Evolutionary conservation across 2,888 invertebrate genomes (phyloP).

Genomic region (Amblyjoppa fuscipennis): DNA sequence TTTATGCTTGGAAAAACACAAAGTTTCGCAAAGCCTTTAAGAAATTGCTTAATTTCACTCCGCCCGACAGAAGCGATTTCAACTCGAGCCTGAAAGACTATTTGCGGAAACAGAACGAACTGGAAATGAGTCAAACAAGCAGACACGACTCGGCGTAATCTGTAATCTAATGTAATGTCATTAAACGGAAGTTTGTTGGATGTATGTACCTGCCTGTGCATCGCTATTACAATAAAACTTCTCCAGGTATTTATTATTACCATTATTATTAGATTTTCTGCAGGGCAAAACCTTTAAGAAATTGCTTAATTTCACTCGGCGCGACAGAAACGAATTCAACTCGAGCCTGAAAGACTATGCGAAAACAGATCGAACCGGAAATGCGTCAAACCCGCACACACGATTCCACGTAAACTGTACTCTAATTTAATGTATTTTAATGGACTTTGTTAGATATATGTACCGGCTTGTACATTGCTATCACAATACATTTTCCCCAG

Average conservation of each 20-base stretch:
- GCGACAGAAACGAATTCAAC: conserved; percentile 87
- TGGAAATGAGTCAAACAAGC: conserved; percentile 61
- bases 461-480: neutral
- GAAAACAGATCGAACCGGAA: conserved; percentile 71
- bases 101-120: conserved; percentile 71
- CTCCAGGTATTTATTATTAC: neutral
- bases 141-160: neutral
- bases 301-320: conserved; percentile 89
- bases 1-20: conserved; percentile 94
- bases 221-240: neutral
- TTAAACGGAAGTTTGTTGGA: neutral
- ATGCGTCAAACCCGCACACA: conserved; percentile 54
- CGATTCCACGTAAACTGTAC: neutral
- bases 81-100: conserved; percentile 81
- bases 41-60: conserved; percentile 89
- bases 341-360: conserved; percentile 78
- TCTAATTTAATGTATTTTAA: neutral
- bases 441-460: too few relatives aligned
- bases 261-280: too few relatives aligned
- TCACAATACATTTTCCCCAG: neutral
- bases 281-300: conserved; percentile 88
- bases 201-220: neutral
- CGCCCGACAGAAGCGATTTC: conserved; percentile 88
- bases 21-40: conserved; percentile 91
- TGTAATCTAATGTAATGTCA: neutral